Evolutionary conservation across 2,888 invertebrate genomes (phyloP), one percentile per base, ranked within the genome.

Genomic region (Sinelater perroti): DNA sequence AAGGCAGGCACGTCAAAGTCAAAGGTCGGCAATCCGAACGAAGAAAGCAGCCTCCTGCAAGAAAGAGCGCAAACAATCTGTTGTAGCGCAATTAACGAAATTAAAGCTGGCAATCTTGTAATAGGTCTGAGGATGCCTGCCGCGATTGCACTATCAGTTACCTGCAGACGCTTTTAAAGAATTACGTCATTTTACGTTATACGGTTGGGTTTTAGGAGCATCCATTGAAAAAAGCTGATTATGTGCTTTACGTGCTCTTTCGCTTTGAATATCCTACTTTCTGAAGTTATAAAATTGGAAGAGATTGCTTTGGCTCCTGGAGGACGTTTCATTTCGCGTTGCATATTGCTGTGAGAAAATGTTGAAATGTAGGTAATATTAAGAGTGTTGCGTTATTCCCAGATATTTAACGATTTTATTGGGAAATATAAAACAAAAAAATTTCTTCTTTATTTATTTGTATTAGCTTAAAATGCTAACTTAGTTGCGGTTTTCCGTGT

Each of bases 211-310:
- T 47, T 35, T 47, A 35, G 35, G 35, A 14, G 21, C 47, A 17
- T 35, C 11, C 35, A 35, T 35, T 47, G 10, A 24, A 47, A 47
- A 47, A 47, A 47, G 47, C 35, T 35, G 47, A 47, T 47, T 47
- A 47, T 47, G 35, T 47, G 35, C 47, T 33, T 35, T 35, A 16
- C 35, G 13, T 40, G 11, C 16, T 17, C 24, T 24, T 47, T 33
- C 35, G 26, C 11, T 31, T 47, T 18, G 21, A 14, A 16, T 47
- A 24, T 47, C 30, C 13, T 14, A 10, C 14, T 14, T 24, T 35
- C 26, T 6, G 16, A 24, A 21, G 33, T 17, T 24, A 16, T 17
- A 16, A 35, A 24, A 47, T 47, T 14, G 47, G 13, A 40, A 24
- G 14, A 35, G 5, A 14, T 2, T n/a, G 14, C 18, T 16, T 21